Conservation (phyloP, 2,888 invertebrate genomes). For the Mechanitis mazaeus region DNA sequence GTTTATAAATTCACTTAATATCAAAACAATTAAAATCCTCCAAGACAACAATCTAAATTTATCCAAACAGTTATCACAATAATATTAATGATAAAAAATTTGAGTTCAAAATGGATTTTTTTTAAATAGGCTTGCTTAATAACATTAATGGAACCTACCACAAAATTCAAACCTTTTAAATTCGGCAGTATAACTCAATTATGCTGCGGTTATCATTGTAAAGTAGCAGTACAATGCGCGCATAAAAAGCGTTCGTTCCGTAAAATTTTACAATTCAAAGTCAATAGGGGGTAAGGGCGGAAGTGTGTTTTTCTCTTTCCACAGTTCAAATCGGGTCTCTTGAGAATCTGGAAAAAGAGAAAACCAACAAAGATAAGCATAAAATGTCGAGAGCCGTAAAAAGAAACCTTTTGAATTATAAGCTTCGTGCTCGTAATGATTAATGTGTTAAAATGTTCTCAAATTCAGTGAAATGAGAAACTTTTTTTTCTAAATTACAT, state of each 20-base stretch:
- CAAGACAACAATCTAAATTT: background rate
- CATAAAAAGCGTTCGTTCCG: slow-evolving; percentile 3
- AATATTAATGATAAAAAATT: slow-evolving; percentile 5
- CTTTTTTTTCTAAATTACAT: background rate
- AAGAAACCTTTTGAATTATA: slow-evolving; percentile 26
- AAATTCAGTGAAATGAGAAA: background rate
- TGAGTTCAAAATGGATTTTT: background rate
- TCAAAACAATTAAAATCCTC: slow-evolving; percentile 6
- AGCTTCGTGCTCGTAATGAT: slow-evolving; percentile 25
- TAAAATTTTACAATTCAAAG: slow-evolving; percentile 36
- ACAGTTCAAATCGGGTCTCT: slow-evolving; percentile 46
- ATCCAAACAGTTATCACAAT: slow-evolving; percentile 8
- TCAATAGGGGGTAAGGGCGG: slow-evolving; percentile 53
- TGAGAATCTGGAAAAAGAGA: slow-evolving; percentile 44
- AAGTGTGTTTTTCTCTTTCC: slow-evolving; percentile 42
- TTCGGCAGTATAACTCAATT: background rate
- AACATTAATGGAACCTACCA: background rate
- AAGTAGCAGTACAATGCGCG: slow-evolving; percentile 5
- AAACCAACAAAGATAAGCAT: slow-evolving; percentile 30
- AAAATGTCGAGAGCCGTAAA: slow-evolving; percentile 23
- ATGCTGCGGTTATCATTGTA: slow-evolving; percentile 4
- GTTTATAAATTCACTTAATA: slow-evolving; percentile 27
- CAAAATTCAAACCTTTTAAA: slow-evolving; percentile 1
- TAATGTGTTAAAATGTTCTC: slow-evolving; percentile 22
- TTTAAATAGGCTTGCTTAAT: slow-evolving; percentile 1